Base-by-base conservation (phyloP, 2,113 vertebrate species). In the Fulica atra region DNA sequence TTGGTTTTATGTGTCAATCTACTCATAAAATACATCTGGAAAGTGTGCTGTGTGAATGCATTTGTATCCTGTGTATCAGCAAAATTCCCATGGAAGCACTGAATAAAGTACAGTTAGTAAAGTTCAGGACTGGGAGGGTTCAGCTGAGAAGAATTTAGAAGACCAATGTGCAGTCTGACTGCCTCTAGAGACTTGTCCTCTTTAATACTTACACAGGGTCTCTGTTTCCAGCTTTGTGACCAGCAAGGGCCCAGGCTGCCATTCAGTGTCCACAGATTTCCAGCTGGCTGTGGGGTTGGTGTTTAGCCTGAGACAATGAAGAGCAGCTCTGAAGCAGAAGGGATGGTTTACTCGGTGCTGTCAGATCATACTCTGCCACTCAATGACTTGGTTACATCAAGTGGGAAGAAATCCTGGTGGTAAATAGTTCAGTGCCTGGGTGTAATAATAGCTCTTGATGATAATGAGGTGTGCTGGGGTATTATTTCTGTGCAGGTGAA, bases 21-120 rank as follows among this genome's bases (percentile, higher is more conserved):
- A 56, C 40, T 72, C 33, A 33, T 35, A 28, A 68, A 29, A 29
- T n/a, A 35, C 44, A 48, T n/a, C 61, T 53, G 65, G 71, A 76
- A 63, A 40, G n/a, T 6, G 4, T 0, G 4, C 71, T 46, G 4
- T 18, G 16, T 9, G 42, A 35, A 51, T 2, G 6, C 28, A 3
- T 65, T 72, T 59, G n/a, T 59, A 8, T n/a, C 70, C 21, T 29
- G 66, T 0, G 2, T 12, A 7, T 16, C 8, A 40, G 35, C 51
- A 48, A 25, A 28, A 53, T 31, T 42, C 18, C n/a, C 46, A 20
- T 38, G 40, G 31, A 54, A 21, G 5, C 35, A 5, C 14, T 60
- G 8, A 54, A 10, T 13, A 46, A 12, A 31, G 33, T 60, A 35
- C 24, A 28, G 2, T 35, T 68, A 42, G 61, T 31, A 20, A 63